Base-by-base conservation (phyloP, 1,140 invertebrate species). In the Pseudomyrmex cubaensis region DNA sequence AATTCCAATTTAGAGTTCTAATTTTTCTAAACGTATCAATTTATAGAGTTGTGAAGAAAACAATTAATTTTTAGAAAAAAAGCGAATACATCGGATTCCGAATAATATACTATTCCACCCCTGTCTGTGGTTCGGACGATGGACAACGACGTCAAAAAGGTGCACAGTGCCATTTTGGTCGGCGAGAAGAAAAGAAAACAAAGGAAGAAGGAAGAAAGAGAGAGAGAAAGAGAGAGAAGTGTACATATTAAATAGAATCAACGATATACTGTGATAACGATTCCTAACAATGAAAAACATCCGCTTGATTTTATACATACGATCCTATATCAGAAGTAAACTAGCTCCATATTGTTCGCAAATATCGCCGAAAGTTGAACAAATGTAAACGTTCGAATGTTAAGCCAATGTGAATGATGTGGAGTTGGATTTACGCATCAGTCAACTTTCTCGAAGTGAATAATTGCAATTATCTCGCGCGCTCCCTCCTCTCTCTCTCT, bases 141-240 rank as follows among this genome's bases (percentile, higher is more conserved):
- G 69, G 84, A 86, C 87, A 73, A 64, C 67, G 69, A 83, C 64
- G 87, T 89, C 84, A 75, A 80, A 86, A 84, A 54, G 64, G 87
- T 85, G 80, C 86, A 87, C 67, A 83, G 78, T 86, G 87, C 85
- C 86, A 90, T 90, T 88, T 91, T 88, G 89, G 90, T 90, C 88
- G 85, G 83, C 85, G 70, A 76, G 20, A 80, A 56, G n/a, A 54
- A 46, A 57, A 25, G 44, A 54, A 17, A 46, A 7, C n/a, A 22
- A 52, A 44, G 4, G 22, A n/a, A 75, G 20, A 56, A 3, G 17
- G 54, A 12, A 75, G 20, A 56, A 5, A 17, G 54, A 57, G 17
- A 48, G 46, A 59, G 62, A 57, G 17, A 56, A 17, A 52, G 62
- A 13, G 75, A 63, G 83, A n/a, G 15, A 70, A 56, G 56, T 17